Base-by-base conservation (phyloP, 64 coral and sea anemone species). In the Porites lutea region DNA sequence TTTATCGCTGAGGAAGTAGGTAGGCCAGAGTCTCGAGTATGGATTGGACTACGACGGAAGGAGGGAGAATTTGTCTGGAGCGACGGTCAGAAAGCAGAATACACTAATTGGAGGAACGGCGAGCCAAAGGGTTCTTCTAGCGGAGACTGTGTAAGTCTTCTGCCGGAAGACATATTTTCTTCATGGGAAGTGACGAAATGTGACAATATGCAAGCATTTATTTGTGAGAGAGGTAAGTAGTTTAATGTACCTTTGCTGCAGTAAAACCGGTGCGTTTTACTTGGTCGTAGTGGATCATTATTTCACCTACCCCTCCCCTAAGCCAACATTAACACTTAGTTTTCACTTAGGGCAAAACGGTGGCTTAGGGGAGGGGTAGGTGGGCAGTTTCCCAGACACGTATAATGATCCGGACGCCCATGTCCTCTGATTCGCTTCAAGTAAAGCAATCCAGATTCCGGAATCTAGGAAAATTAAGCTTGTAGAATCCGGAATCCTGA, bases 151-250 rank as follows among this genome's bases (percentile, higher is more conserved):
- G 81, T 84, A 12, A 84, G 45, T 69, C 81, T 84, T 6, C 62
- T 84, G 11, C 63, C 81, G 20, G 81, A 84, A 51, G 81, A 84
- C 63, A 84, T 84, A 52, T 69, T 84, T 8, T 48, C 52, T 68
- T 68, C 81, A 12, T 84, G 81, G 81, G 81, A 84, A 84, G 81
- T 84, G 11, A 84, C 61, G 7, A 8, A 68, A 8, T 84, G 81
- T 18, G 62, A 84, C 9, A 43, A 8, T 9, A 46, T 65, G 64
- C 81, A 84, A 52, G 61, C 81, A n/a, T 84, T 84, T 68, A 84
- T 84, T 19, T 84, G 81, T 49, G 81, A 84, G 45, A 84, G 81
- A 84, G 81, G 81, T 84, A 68, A 67, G 62, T 52, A 67, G 6
- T 47, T 45, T 61, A 9, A 37, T 9, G 6, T 74, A 47, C 3